Conservation (phyloP, 2,113 vertebrate genomes). For the Onychorhynchus coronatus region DNA sequence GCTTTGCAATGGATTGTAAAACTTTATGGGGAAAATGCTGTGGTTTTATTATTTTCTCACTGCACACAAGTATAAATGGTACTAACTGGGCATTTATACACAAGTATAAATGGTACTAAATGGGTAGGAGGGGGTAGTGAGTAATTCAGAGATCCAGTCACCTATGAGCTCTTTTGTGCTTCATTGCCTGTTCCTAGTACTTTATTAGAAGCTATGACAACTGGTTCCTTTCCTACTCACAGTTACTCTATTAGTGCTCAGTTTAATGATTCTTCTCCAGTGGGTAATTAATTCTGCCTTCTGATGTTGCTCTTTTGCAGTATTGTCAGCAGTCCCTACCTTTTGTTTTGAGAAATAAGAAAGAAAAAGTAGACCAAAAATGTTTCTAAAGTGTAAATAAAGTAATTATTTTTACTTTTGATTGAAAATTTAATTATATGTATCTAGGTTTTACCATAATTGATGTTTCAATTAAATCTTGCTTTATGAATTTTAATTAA, state of each 20-base stretch:
- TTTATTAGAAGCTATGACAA: background rate
- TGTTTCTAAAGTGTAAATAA: background rate
- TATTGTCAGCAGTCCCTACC: background rate
- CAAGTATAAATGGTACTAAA: background rate
- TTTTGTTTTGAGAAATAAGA: background rate
- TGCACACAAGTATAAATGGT: background rate
- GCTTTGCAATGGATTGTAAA: background rate
- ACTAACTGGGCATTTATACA: background rate
- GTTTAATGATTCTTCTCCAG: background rate
- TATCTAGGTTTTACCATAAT: background rate
- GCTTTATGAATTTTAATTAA: conserved; percentile 28
- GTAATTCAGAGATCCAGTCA: background rate
- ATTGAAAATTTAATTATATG: background rate
- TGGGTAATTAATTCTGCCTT: background rate
- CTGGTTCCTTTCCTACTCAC: background rate
- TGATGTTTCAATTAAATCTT: conserved; percentile 7
- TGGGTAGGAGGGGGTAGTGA: background rate
- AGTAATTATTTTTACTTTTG: background rate
- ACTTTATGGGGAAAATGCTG: background rate
- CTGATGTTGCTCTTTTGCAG: background rate
- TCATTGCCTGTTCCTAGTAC: background rate
- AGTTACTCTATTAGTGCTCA: background rate
- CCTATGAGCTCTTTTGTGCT: background rate
- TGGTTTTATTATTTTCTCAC: background rate
- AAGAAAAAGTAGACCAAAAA: background rate